Percentiles rank a stretch among this genome's conserved stretches.
phyloP scores from a whole-genome alignment of 2,888 invertebrate species.

The Brassicogethes aeneus region DNA sequence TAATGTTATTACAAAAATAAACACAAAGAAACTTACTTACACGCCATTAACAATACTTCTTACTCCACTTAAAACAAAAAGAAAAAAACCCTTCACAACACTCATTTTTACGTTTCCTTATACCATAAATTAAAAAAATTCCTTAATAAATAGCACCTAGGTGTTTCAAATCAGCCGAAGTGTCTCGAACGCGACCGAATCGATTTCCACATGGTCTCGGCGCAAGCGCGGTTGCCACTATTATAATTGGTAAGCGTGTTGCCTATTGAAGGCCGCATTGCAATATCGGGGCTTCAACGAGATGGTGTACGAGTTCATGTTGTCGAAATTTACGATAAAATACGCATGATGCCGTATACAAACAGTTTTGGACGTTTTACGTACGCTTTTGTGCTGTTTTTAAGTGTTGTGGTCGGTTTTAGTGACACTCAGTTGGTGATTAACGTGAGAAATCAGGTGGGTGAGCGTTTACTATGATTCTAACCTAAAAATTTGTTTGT shows the following conservation, averaged over 20 bases:
- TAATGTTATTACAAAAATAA: too few species aligned
- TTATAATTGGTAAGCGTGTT: too few species aligned
- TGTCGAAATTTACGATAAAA: neutral
- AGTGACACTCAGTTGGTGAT: constrained; percentile 33
- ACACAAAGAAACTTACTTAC: too few species aligned
- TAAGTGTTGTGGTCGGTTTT: constrained; percentile 22
- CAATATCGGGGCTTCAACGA: neutral
- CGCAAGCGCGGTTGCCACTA: constrained; percentile 3
- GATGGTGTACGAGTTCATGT: too few species aligned
- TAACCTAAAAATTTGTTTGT: neutral
- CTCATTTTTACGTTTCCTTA: too few species aligned
- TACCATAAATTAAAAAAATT: too few species aligned
- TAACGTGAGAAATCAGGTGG: constrained; percentile 38
- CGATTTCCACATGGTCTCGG: constrained; percentile 10
- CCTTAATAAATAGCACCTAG: neutral
- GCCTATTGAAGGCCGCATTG: neutral
- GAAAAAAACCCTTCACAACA: too few species aligned
- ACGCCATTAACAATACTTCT: too few species aligned
- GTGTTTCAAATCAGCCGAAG: constrained; percentile 5
- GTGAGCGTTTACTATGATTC: constrained; percentile 16
- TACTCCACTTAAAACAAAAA: too few species aligned
- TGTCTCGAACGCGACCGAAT: constrained; percentile 12
- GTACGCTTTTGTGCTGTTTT: constrained; percentile 16
- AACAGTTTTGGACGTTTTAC: too few species aligned
- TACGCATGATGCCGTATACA: neutral